Evolutionary conservation across 2,888 invertebrate genomes (phyloP).

Genomic region (Nemotelus nigrinus): DNA sequence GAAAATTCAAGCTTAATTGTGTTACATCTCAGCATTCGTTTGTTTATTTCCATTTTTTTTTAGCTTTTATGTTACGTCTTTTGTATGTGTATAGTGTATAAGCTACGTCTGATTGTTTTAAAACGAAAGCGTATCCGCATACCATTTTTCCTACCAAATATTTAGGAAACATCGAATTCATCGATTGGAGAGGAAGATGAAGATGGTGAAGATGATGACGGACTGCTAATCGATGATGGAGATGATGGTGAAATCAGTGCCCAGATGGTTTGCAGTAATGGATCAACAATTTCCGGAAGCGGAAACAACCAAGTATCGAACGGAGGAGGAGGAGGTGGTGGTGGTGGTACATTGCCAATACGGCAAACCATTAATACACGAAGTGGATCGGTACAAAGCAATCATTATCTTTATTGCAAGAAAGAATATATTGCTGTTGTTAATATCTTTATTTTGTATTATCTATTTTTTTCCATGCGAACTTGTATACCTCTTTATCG

Average conservation of each 20-base stretch:
- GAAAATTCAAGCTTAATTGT: neutral
- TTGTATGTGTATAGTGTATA: neutral
- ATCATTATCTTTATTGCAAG: slow-evolving; percentile 13
- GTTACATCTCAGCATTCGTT: neutral
- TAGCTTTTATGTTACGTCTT: no score
- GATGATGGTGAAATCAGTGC: slow-evolving; percentile 53
- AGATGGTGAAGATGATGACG: slow-evolving; percentile 50
- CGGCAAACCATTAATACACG: slow-evolving; percentile 54
- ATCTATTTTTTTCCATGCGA: neutral
- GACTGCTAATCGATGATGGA: slow-evolving; percentile 50
- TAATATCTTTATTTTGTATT: slow-evolving; percentile 30
- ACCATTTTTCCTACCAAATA: slow-evolving; percentile 15
- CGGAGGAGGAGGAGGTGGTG: slow-evolving; percentile 36
- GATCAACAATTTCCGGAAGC: slow-evolving; percentile 29
- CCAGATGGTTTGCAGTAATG: slow-evolving; percentile 52
- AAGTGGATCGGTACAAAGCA: slow-evolving; percentile 55
- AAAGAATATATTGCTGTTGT: slow-evolving; percentile 34
- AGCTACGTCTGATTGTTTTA: slow-evolving; percentile 15
- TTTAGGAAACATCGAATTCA: slow-evolving; percentile 66
- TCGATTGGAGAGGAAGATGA: slow-evolving; percentile 62
- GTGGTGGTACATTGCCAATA: slow-evolving; percentile 56
- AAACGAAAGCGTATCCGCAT: slow-evolving; percentile 26
- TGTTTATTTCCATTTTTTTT: slow-evolving; percentile 15
- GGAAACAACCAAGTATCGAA: slow-evolving; percentile 39
- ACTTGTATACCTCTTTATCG: no score